These are phyloP conservation scores for Platycheirus rosarum DNA, from an alignment of 2,888 invertebrate genomes.

Conservation along the genomic window DNA sequence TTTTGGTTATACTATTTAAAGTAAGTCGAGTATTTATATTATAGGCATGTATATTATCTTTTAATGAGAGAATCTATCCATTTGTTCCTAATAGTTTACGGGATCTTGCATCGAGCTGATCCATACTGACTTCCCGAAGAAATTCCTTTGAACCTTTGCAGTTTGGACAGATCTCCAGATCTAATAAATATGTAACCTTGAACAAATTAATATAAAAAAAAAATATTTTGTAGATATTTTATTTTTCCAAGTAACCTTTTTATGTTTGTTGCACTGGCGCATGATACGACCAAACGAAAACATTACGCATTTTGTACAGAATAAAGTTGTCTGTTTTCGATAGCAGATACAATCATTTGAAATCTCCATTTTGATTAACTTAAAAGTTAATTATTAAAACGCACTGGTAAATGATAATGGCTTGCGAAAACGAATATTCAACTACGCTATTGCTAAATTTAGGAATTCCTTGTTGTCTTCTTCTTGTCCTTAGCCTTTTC, in stretches of 20 bases:
- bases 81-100: no score
- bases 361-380: constrained; percentile 10
- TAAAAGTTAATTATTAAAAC: no score
- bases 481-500: no score
- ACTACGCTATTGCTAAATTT: no score
- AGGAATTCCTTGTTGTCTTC: no score
- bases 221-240: background rate
- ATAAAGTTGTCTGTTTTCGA: constrained; percentile 52
- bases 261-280: constrained; percentile 47
- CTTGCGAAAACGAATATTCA: no score
- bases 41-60: no score
- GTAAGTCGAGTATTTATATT: no score
- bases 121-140: constrained; percentile 39
- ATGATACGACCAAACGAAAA: constrained; percentile 53
- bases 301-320: constrained; percentile 45
- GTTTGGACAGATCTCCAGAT: constrained; percentile 44
- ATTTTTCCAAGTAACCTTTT: constrained; percentile 24
- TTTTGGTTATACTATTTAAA: no score
- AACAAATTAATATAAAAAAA: no score
- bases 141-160: constrained; percentile 41
- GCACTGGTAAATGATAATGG: no score
- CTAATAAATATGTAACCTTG: constrained; percentile 55
- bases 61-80: no score
- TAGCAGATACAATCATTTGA: constrained; percentile 38
- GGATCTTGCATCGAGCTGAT: constrained; percentile 29